Percentiles rank a stretch among this genome's conserved stretches.
Evolutionary conservation across 1,140 invertebrate species (phyloP).

Genomic region (Lepidotrigona ventralis): DNA sequence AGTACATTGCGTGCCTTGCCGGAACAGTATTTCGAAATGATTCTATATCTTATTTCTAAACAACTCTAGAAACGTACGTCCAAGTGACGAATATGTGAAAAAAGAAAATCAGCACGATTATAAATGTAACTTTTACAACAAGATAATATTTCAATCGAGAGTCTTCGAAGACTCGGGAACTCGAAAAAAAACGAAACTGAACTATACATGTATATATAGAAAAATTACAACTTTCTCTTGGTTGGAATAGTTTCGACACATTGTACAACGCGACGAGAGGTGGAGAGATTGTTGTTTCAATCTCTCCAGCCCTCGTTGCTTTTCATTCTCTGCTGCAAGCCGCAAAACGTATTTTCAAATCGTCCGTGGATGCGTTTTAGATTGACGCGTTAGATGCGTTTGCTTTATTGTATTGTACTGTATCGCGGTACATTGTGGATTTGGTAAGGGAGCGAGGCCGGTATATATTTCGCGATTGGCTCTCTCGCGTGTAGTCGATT

Average conservation of each 20-base stretch:
- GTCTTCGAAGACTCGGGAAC: neutral
- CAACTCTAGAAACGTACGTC: neutral
- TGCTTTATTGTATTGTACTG: neutral
- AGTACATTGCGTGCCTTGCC: neutral
- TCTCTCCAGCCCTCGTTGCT: neutral
- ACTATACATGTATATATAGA: neutral
- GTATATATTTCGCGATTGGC: constrained; percentile 27
- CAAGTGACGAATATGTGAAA: too few relatives aligned
- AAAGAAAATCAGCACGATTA: too few relatives aligned
- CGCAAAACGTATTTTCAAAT: constrained; percentile 14
- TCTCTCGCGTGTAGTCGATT: neutral
- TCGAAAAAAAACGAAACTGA: neutral
- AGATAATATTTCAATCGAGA: neutral
- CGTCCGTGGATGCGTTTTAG: constrained; percentile 1
- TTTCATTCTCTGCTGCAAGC: neutral
- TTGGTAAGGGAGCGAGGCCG: neutral
- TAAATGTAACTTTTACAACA: too few relatives aligned
- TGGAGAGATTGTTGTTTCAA: neutral
- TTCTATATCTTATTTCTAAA: neutral
- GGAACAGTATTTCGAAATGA: neutral
- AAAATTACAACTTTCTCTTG: neutral
- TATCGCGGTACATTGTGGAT: neutral
- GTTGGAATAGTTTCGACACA: neutral
- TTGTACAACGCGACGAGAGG: neutral
- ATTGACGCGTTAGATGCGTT: constrained; percentile 8